Evolutionary conservation across 64 coral and sea anemone genomes (phyloP), one percentile per base, ranked within the genome.

Genomic region (Actinia tenebrosa): DNA sequence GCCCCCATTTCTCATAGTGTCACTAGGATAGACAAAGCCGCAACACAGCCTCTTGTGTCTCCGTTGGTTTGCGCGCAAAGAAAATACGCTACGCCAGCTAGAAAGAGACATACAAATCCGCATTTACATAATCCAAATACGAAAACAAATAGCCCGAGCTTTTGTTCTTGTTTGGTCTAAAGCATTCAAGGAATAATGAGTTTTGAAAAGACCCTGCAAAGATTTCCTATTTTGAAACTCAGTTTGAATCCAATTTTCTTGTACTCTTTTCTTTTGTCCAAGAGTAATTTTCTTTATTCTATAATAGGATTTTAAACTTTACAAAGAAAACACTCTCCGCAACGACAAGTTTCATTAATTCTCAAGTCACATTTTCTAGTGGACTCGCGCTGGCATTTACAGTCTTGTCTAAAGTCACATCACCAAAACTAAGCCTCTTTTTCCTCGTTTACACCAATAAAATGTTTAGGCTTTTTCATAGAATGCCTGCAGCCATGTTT

Each of bases 401-500:
- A n/a, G 63, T 23, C 10, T 66, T 20, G n/a, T 22, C 63, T 66
- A 23, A 66, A 66, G 63, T 66, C 63, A 66, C 63, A 66, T n/a
- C 22, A 22, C 63, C 30, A 66, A 7, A 14, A 23, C 20, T 66
- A 66, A 75, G 69, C 69, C 26, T 27, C 27, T 42, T 13, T 75
- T 81, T 53, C 46, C 44, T 81, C 44, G 45, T 53, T 81, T 37
- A 81, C 50, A 53, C 79, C 50, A 81, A 85, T 61, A 85, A 85
- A 61, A 64, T 85, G 83, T 85, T 85, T 85, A 64, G 83, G 26
- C 83, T 85, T 43, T 85, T 85, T 85, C 56, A 8, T n/a, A 54
- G 5, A 56, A 64, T 85, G 83, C 83, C 83, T 64, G 20, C n/a
- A 85, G 83, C 83, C 44, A 53, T 85, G 14, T 59, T 85, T 85